Evolutionary conservation across 2,888 invertebrate genomes (phyloP).

Genomic region (Lasioglossum morio): DNA sequence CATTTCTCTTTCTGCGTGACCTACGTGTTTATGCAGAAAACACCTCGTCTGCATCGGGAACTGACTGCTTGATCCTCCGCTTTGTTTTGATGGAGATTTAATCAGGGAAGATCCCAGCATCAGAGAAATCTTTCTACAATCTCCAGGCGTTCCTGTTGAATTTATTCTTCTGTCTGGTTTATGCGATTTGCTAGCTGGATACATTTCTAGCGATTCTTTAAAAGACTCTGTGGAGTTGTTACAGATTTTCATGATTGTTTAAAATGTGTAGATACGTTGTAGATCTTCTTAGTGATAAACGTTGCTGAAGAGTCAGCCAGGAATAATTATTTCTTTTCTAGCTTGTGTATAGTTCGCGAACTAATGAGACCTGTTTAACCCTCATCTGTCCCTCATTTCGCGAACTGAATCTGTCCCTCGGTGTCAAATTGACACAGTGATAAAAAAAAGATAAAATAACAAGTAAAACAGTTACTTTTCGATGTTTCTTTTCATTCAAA

Average conservation of each 20-base stretch:
- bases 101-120: background rate
- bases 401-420: too few relatives aligned
- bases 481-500: too few relatives aligned
- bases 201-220: background rate
- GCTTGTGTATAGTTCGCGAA: background rate
- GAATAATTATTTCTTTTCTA: background rate
- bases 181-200: background rate
- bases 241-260: too few relatives aligned
- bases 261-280: too few relatives aligned
- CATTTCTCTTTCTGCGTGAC: conserved; percentile 43
- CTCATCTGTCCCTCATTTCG: too few relatives aligned
- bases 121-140: background rate
- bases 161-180: background rate
- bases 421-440: too few relatives aligned
- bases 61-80: background rate
- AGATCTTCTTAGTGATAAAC: background rate
- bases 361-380: background rate
- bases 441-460: too few relatives aligned
- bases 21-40: background rate
- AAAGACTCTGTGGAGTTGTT: background rate
- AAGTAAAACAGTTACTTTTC: too few relatives aligned
- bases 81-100: background rate
- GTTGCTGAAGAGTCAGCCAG: background rate
- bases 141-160: background rate
- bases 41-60: background rate